Conservation (phyloP, 2,113 vertebrate genomes). For the Vulpes ferrilata region DNA sequence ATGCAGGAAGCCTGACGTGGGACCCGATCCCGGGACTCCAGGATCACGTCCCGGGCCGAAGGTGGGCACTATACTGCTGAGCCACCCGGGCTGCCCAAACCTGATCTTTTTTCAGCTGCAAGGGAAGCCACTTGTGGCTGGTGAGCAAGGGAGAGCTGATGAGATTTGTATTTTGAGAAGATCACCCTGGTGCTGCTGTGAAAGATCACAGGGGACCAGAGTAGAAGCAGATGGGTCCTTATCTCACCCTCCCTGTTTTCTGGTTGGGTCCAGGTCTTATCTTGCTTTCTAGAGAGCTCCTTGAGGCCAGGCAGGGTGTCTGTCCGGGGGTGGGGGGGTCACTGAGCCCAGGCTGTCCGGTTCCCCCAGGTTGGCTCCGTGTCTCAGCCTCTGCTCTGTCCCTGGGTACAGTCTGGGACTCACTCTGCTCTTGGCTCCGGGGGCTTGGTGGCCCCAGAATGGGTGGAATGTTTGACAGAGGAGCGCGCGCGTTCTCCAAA, state of each 20-base stretch:
- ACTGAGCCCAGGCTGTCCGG: background rate
- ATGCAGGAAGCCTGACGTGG: no score
- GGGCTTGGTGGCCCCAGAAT: conserved; percentile 78
- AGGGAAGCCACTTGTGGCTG: background rate
- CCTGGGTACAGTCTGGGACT: conserved; percentile 56
- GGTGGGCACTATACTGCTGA: no score
- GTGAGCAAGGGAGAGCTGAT: background rate
- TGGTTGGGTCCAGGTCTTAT: conserved; percentile 61
- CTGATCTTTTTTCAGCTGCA: background rate
- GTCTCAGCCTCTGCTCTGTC: background rate
- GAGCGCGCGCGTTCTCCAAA: conserved; percentile 87
- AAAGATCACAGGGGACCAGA: conserved; percentile 65
- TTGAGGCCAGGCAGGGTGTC: conserved; percentile 63
- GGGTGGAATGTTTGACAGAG: conserved; percentile 87
- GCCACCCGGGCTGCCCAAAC: no score
- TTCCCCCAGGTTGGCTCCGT: fast-evolving
- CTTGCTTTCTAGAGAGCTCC: conserved; percentile 75
- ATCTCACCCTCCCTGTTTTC: conserved; percentile 64
- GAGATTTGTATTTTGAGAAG: conserved; percentile 50
- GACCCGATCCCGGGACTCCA: no score
- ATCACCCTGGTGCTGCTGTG: background rate
- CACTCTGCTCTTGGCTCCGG: conserved; percentile 54
- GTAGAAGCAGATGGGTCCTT: conserved; percentile 77
- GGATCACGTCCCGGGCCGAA: no score
- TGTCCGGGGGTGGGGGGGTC: background rate